Evolutionary conservation across 2,797 vertebrate species (phyloP).

Genomic region (Siniperca obscura): DNA sequence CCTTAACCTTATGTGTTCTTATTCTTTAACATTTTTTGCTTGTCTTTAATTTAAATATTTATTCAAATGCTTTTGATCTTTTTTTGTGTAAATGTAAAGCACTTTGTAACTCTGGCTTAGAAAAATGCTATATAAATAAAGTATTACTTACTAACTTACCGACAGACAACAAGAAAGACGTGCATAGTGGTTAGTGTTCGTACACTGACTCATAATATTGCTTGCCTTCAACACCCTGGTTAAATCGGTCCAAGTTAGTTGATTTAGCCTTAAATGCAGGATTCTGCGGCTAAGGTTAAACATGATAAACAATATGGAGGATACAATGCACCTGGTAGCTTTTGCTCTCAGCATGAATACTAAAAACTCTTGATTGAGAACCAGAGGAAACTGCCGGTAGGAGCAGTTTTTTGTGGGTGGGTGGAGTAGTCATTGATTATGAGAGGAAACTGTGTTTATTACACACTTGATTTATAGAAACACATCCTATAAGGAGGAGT

Average conservation of each 20-base stretch:
- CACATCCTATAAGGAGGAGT: slow-evolving; percentile 23
- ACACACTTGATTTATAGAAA: slow-evolving; percentile 55
- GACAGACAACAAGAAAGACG: slow-evolving; percentile 31
- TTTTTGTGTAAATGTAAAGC: not conserved
- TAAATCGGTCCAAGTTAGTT: slow-evolving; percentile 29
- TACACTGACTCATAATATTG: not conserved
- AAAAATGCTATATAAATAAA: not conserved
- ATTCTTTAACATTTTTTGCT: not conserved
- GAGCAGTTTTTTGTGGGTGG: slow-evolving; percentile 12
- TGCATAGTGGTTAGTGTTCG: slow-evolving; percentile 27
- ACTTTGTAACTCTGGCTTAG: not conserved
- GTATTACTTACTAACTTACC: not conserved
- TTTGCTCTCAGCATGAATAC: slow-evolving; percentile 45
- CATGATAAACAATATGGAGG: slow-evolving; percentile 34
- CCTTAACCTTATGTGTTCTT: not conserved
- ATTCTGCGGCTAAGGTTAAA: slow-evolving; percentile 35
- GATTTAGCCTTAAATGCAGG: slow-evolving; percentile 24
- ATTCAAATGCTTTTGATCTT: not conserved
- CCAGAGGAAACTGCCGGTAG: slow-evolving; percentile 47
- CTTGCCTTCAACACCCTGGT: not conserved
- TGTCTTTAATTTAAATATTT: not conserved
- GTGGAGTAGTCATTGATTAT: slow-evolving; percentile 33
- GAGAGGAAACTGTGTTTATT: slow-evolving; percentile 50
- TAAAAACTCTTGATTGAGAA: slow-evolving; percentile 56
- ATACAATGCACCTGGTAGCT: slow-evolving; percentile 10